Conservation (phyloP, 2,888 invertebrate genomes). For the Microctonus brassicae region DNA sequence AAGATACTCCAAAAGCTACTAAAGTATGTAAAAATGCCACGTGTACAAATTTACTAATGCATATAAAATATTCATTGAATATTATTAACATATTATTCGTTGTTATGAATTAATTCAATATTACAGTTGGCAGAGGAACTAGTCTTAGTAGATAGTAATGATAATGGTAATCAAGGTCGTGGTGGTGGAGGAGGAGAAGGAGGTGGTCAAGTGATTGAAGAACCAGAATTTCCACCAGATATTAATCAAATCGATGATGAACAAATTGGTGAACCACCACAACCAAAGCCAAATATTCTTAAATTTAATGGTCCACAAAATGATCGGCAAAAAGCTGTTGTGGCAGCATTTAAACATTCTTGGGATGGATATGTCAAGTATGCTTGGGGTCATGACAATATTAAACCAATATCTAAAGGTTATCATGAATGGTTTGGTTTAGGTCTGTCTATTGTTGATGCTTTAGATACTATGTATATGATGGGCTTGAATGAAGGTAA, state of each 20-base stretch:
- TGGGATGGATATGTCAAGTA: slow-evolving; percentile 94
- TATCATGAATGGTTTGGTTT: slow-evolving; percentile 95
- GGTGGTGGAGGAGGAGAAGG: slow-evolving; percentile 39
- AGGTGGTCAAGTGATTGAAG: slow-evolving; percentile 70
- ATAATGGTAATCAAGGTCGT: slow-evolving; percentile 17
- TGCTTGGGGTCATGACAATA: slow-evolving; percentile 98
- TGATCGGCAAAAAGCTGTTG: slow-evolving; percentile 85
- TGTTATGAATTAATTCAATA: neutral
- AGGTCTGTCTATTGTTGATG: slow-evolving; percentile 96
- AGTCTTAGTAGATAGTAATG: slow-evolving; percentile 57
- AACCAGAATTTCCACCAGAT: slow-evolving; percentile 68
- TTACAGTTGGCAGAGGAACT: slow-evolving; percentile 59
- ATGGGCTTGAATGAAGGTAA: slow-evolving; percentile 93
- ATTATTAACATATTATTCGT: neutral
- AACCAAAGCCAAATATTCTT: slow-evolving; percentile 59
- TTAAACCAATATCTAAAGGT: slow-evolving; percentile 89
- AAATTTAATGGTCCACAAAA: slow-evolving; percentile 77
- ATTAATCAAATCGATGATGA: slow-evolving; percentile 64
- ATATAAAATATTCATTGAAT: neutral
- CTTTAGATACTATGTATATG: slow-evolving; percentile 94
- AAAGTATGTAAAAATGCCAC: slow-evolving; percentile 47
- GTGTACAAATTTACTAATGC: neutral
- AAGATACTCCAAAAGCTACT: slow-evolving; percentile 54
- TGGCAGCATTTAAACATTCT: slow-evolving; percentile 91
- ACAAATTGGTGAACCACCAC: slow-evolving; percentile 65